Percentiles rank a stretch among this genome's conserved stretches.
phyloP scores from a whole-genome alignment of 2,113 vertebrate genomes.

The Syngnathus scovelli region DNA sequence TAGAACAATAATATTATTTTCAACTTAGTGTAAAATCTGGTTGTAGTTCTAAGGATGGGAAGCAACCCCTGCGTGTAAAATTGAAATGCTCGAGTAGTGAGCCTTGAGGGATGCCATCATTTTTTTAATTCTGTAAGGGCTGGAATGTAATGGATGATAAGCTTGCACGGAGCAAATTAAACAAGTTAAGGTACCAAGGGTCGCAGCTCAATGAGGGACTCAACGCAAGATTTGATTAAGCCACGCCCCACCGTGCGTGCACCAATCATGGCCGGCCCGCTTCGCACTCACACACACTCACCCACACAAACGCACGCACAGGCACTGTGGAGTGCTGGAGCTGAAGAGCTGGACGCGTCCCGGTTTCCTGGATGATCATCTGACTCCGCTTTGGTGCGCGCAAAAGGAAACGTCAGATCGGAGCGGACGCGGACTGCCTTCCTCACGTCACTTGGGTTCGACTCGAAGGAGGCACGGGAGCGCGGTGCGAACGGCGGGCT shows the following conservation, averaged over 20 bases:
- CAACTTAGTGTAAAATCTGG: background rate
- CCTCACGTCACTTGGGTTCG: conserved; percentile 23
- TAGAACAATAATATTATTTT: too few species aligned
- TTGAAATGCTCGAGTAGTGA: background rate
- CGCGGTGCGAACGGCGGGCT: conserved; percentile 52
- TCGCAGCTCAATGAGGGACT: too few species aligned
- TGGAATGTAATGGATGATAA: too few species aligned
- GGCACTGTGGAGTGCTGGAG: background rate
- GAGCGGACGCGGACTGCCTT: background rate
- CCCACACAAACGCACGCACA: background rate
- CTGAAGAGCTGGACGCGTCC: conserved; percentile 17
- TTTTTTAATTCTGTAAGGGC: background rate
- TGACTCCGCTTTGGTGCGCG: conserved; percentile 22
- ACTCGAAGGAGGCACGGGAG: conserved; percentile 20
- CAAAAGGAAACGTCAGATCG: conserved; percentile 2
- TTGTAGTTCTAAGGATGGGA: background rate
- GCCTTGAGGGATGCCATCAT: background rate
- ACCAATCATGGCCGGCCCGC: conserved; percentile 9
- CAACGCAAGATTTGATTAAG: conserved; percentile 13
- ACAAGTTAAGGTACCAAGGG: too few species aligned
- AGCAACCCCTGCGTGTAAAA: background rate
- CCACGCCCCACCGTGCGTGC: conserved; percentile 12
- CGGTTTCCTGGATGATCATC: conserved; percentile 6
- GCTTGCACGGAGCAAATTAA: too few species aligned
- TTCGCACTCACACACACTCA: background rate